These are phyloP conservation scores for Hyphantria cunea DNA, from an alignment of 1,140 invertebrate species.

Conservation along the genomic window DNA sequence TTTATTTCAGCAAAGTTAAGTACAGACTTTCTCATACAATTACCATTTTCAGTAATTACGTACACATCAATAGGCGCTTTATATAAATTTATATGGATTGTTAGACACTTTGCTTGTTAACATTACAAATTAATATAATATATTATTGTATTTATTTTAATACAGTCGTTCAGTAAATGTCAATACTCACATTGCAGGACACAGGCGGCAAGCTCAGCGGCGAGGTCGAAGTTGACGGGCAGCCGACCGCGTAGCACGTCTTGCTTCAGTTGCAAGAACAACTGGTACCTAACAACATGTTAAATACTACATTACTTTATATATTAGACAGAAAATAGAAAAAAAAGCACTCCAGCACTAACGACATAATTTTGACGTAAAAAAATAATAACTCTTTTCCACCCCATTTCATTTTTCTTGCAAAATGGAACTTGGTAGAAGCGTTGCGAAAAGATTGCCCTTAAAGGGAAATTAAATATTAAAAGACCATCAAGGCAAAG, in stretches of 20 bases:
- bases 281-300: conserved; percentile 90
- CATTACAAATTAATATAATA: no score
- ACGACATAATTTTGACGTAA: conserved; percentile 36
- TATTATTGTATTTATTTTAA: no score
- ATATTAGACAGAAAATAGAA: background rate
- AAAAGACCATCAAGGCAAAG: conserved; percentile 69
- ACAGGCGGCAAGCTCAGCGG: conserved; percentile 95
- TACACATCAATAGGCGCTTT: no score
- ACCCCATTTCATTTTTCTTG: conserved; percentile 33
- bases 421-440: conserved; percentile 31
- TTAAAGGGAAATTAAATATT: conserved; percentile 77
- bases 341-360: background rate
- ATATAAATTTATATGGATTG: no score
- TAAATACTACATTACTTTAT: background rate
- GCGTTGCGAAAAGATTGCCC: conserved; percentile 35
- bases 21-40: no score
- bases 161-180: no score
- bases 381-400: conserved; percentile 9
- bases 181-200: conserved; percentile 97
- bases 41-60: no score
- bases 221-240: conserved; percentile 92
- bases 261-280: conserved; percentile 97
- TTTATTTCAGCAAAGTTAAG: no score
- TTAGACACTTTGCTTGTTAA: no score
- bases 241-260: conserved; percentile 95